These are phyloP conservation scores for Cantharis lateralis DNA, from an alignment of 2,888 invertebrate genomes.

Conservation along the genomic window DNA sequence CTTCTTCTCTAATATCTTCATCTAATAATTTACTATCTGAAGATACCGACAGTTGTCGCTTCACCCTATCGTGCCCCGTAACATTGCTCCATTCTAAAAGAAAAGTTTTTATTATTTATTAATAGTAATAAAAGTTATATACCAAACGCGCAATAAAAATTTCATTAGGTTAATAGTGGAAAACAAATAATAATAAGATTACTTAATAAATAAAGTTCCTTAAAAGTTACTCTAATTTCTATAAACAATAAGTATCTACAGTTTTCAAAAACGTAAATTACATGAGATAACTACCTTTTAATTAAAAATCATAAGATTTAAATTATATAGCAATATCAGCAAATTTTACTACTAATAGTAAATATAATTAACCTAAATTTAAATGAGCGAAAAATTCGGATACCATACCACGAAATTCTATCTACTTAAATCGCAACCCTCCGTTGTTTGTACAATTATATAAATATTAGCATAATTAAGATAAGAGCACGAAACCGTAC, in stretches of 20 bases:
- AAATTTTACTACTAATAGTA: neutral
- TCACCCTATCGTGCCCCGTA: slow-evolving; percentile 81
- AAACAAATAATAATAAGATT: neutral
- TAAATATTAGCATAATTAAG: neutral
- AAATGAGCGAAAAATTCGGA: neutral
- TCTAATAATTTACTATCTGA: slow-evolving; percentile 91
- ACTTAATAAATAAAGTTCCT: neutral
- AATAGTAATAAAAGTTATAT: neutral
- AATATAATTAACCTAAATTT: neutral
- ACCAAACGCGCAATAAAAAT: neutral
- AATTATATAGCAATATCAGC: neutral
- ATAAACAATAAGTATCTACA: neutral
- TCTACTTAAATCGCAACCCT: neutral
- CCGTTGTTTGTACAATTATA: neutral
- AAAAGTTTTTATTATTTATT: slow-evolving; percentile 23
- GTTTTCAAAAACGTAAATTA: neutral
- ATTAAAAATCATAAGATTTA: neutral
- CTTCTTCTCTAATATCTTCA: slow-evolving; percentile 87
- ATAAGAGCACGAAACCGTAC: neutral
- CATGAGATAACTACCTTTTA: neutral
- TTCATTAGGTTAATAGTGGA: neutral
- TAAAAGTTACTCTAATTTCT: neutral
- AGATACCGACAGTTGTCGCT: slow-evolving; percentile 88
- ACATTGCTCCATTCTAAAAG: slow-evolving; percentile 77
- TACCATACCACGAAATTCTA: neutral